phyloP scores from a whole-genome alignment of 2,113 vertebrate genomes.

The Syngnathus floridae region DNA sequence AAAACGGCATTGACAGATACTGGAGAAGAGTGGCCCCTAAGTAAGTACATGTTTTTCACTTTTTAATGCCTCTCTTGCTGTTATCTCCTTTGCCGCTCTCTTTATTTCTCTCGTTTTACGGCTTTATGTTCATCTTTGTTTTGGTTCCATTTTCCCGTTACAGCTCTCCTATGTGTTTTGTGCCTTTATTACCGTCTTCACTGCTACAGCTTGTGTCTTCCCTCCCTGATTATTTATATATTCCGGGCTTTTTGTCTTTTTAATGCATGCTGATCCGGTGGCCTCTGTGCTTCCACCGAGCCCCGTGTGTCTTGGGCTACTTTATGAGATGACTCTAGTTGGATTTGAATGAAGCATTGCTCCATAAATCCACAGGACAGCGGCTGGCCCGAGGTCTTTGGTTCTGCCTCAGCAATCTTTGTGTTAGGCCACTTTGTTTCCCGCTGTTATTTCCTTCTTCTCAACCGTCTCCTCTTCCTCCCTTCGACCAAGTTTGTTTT shows the following conservation, averaged over 20 bases:
- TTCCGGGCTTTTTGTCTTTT: slow-evolving; percentile 16
- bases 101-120: slow-evolving; percentile 32
- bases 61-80: slow-evolving; percentile 6
- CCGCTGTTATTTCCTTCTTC: slow-evolving; percentile 14
- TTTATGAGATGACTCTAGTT: slow-evolving; percentile 25
- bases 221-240: slow-evolving; percentile 17
- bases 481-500: slow-evolving; percentile 5
- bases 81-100: slow-evolving; percentile 7
- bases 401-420: slow-evolving; percentile 24
- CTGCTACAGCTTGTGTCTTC: slow-evolving; percentile 20
- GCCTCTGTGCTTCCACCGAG: slow-evolving; percentile 16
- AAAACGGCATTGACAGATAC: slow-evolving; percentile 97
- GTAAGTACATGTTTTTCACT: slow-evolving; percentile 66
- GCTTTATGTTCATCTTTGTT: slow-evolving; percentile 15
- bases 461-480: slow-evolving; percentile 11
- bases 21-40: slow-evolving; percentile 93
- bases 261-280: slow-evolving; percentile 15
- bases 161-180: slow-evolving; percentile 9
- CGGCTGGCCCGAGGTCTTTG: slow-evolving; percentile 13
- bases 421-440: slow-evolving; percentile 22
- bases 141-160: slow-evolving; percentile 26
- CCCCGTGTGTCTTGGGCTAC: slow-evolving; percentile 14
- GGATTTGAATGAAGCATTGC: slow-evolving; percentile 26
- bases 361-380: slow-evolving; percentile 17
- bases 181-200: slow-evolving; percentile 10